Percentiles rank a stretch among this genome's conserved stretches.
phyloP scores from a whole-genome alignment of 2,797 vertebrate species.

The Hemibagrus guttatus region DNA sequence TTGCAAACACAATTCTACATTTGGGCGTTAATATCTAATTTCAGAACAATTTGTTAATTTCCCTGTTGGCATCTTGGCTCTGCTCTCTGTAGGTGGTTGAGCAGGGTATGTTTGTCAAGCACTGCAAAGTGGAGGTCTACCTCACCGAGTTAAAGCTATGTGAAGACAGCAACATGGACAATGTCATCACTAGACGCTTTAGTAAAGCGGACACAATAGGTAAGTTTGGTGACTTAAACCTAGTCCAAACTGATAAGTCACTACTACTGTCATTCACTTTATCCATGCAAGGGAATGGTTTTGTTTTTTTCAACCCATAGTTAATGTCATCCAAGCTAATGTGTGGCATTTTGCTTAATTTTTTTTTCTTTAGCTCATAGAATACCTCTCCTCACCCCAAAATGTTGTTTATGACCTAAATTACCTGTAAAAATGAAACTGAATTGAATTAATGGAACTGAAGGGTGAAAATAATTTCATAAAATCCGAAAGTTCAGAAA shows the following conservation, averaged over 20 bases:
- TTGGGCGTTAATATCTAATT: neutral
- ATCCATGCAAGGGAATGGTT: neutral
- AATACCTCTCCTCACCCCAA: neutral
- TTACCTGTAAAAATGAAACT: neutral
- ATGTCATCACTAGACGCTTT: constrained; percentile 92
- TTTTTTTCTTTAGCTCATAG: neutral
- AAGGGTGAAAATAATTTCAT: neutral
- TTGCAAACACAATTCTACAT: neutral
- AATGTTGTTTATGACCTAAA: neutral
- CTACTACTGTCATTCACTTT: neutral
- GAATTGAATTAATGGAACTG: neutral
- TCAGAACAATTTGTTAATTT: neutral
- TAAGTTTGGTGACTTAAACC: constrained; percentile 61
- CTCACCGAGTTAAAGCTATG: constrained; percentile 97
- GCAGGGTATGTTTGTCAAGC: constrained; percentile 99
- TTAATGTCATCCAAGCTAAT: neutral
- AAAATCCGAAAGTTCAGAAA: neutral
- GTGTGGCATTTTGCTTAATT: neutral
- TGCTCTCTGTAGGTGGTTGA: constrained; percentile 86
- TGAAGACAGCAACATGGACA: constrained; percentile 96
- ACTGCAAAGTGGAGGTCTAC: constrained; percentile 99
- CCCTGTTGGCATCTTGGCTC: neutral
- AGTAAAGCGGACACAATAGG: constrained; percentile 99
- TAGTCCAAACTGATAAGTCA: neutral
- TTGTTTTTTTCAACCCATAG: neutral